Base-by-base conservation (phyloP, 2,113 vertebrate genomes). In the Cranoglanis bouderius region DNA sequence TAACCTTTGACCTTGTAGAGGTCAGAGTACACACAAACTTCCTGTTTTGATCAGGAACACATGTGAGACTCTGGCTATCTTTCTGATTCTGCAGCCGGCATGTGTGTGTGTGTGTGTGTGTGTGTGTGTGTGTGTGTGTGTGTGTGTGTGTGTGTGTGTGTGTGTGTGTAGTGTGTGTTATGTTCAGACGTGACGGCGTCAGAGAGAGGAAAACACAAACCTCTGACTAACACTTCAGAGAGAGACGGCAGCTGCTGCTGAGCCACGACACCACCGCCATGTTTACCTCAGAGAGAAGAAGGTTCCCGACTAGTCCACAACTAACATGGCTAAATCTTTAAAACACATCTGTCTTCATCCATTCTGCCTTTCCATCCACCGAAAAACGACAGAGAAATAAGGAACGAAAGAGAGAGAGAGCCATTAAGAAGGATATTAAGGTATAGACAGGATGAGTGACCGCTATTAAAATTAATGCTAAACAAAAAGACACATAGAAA, bases 1-100 rank as follows among this genome's bases (percentile, higher is more conserved):
- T 91, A 89, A 91, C 91, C 91, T 91, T 40, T 89, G 90, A 92
- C 90, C 93, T 53, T 65, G 29, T 1, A 0, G 84, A 92, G 72
- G 88, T 77, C 77, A 81, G 67, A 70, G 32, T 13, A 78, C 86
- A n/a, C 29, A 49, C 55, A 85, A 83, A 91, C 86, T 88, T 92
- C 91, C 93, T 91, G 93, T 91, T 88, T 88, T 13, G 88, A 89
- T 89, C 84, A 7, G 49, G 85, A 63, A 1, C 72, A 2, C 49
- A 14, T 78, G 70, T 75, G 38, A 78, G 85, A 43, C 40, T 78
- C 18, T 29, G 43, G 81, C 84, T 80, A n/a, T 81, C 46, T 59
- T 51, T 38, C 78, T 80, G 43, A 61, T n/a, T 2, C 1, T n/a
- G 65, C 85, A 89, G 78, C 21, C 13, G 6, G n/a, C 1, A n/a